A percentile compares a stretch with the other conserved stretches of the same genome.
phyloP scores from a whole-genome alignment of 37 sponge, comb jelly and placozoan genomes.

The Eunapius fragilis region DNA sequence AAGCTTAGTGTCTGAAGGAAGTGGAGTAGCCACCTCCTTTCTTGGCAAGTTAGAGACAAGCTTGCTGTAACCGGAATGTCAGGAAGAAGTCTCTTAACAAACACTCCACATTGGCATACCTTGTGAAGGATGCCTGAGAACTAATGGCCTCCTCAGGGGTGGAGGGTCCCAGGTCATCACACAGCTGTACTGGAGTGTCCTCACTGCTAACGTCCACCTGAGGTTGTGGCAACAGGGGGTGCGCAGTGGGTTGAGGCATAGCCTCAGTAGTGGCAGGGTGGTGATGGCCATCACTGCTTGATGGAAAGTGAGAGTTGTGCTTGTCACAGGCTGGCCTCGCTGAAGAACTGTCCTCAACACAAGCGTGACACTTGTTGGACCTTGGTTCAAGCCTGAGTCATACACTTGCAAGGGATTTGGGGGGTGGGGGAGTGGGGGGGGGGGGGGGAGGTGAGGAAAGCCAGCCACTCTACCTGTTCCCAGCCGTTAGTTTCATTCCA shows the following conservation, averaged over 20 bases:
- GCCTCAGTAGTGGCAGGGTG: not conserved
- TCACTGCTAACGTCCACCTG: not conserved
- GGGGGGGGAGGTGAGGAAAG: no score
- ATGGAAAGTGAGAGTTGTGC: not conserved
- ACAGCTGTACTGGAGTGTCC: not conserved
- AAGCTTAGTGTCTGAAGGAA: constrained; percentile 16
- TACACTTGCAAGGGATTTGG: not conserved
- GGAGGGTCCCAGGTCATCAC: not conserved
- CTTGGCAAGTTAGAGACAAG: constrained; percentile 66
- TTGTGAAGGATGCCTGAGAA: not conserved
- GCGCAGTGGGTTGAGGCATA: not conserved
- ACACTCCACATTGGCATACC: not conserved
- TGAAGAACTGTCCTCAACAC: not conserved
- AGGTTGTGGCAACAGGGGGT: not conserved
- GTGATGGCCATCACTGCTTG: no score
- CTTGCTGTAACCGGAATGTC: constrained; percentile 36
- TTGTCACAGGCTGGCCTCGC: not conserved
- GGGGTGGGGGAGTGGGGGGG: not conserved
- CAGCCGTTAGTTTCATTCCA: not conserved
- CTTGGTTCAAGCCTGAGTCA: not conserved
- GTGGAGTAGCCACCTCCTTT: constrained; percentile 13
- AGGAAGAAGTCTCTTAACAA: not conserved
- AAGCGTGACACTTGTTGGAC: not conserved
- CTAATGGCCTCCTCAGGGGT: not conserved
- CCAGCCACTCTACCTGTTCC: not conserved